Conservation (phyloP, 2,113 vertebrate genomes). For the Nerophis ophidion region DNA sequence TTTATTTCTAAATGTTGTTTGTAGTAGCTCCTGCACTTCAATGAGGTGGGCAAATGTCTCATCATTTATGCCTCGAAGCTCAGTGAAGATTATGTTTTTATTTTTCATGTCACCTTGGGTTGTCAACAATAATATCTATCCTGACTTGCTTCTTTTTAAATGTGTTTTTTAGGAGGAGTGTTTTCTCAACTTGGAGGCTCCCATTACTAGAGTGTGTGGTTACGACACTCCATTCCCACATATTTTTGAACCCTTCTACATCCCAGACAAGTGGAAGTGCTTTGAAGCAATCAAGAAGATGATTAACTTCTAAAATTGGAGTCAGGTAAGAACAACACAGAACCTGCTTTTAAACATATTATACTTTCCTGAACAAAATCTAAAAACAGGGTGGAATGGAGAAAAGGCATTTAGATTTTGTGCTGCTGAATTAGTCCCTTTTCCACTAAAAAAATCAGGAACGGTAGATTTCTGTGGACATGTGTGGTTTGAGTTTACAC, state of each 20-base stretch:
- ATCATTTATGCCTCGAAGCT: neutral
- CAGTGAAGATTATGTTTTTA: neutral
- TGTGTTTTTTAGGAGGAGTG: constrained; percentile 84
- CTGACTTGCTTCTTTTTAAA: constrained; percentile 11
- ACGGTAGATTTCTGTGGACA: too few relatives aligned
- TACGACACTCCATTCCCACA: constrained; percentile 98
- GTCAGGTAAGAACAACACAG: constrained; percentile 33
- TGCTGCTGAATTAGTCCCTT: too few relatives aligned
- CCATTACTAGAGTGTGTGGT: constrained; percentile 91
- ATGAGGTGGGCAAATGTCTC: neutral
- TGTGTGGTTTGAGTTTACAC: too few relatives aligned
- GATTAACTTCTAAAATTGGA: constrained; percentile 86
- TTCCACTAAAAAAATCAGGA: too few relatives aligned
- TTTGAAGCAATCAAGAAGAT: constrained; percentile 91
- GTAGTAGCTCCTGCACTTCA: neutral
- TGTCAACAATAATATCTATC: neutral
- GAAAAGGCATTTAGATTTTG: too few relatives aligned
- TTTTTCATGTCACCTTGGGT: neutral
- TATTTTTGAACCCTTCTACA: constrained; percentile 97
- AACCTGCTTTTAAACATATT: constrained; percentile 1
- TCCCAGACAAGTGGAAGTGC: constrained; percentile 99
- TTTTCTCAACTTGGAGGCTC: constrained; percentile 95
- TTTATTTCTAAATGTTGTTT: neutral
- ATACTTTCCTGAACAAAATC: too few relatives aligned
- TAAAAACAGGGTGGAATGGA: too few relatives aligned